Evolutionary conservation across 2,113 vertebrate species (phyloP).

Genomic region (Axis porcinus): DNA sequence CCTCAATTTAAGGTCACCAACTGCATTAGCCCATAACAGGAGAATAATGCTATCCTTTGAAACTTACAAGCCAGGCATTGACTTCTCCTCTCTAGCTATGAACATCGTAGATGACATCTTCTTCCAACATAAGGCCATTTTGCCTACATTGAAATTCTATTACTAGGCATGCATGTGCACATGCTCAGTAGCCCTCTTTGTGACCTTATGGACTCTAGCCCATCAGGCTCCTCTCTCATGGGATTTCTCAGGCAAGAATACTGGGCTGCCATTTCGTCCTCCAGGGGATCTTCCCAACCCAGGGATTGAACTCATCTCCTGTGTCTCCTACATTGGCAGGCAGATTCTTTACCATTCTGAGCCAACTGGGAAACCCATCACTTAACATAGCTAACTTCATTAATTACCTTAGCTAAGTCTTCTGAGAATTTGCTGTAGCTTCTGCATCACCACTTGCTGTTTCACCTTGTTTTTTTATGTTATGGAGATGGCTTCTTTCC

Average conservation of each 20-base stretch:
- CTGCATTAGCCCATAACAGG: background rate
- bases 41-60: background rate
- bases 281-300: background rate
- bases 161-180: background rate
- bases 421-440: background rate
- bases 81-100: background rate
- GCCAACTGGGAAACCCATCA: background rate
- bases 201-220: background rate
- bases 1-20: background rate
- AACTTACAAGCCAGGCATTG: background rate
- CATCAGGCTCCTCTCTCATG: background rate
- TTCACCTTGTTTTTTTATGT: background rate
- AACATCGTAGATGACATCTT: background rate
- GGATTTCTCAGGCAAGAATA: background rate
- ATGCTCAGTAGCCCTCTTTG: background rate
- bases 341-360: background rate
- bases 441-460: background rate
- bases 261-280: background rate
- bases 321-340: background rate
- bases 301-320: background rate
- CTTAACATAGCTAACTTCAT: background rate
- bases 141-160: background rate
- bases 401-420: background rate
- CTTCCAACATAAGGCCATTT: background rate
- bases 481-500: background rate